Conservation (phyloP, 2,888 invertebrate species). For the Lymantria monacha region DNA sequence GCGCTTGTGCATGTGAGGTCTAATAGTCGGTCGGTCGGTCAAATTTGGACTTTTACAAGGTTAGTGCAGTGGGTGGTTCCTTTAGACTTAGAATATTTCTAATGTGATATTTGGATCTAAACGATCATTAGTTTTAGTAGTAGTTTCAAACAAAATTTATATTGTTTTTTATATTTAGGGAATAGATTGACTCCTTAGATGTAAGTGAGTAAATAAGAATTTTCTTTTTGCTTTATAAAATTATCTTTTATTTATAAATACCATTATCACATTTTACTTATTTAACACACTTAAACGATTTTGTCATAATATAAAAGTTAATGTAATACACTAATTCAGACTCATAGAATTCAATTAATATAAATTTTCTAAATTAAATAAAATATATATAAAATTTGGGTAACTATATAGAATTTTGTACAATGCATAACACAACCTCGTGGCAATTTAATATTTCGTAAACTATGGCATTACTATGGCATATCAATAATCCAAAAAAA, state of each 20-base stretch:
- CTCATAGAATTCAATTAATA: slow-evolving; percentile 78
- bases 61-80: too few relatives aligned
- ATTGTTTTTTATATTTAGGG: too few relatives aligned
- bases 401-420: slow-evolving; percentile 74
- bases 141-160: too few relatives aligned
- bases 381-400: slow-evolving; percentile 63
- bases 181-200: too few relatives aligned
- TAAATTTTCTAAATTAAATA: slow-evolving; percentile 67
- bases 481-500: slow-evolving; percentile 21
- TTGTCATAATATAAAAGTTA: slow-evolving; percentile 65
- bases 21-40: too few relatives aligned
- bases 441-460: slow-evolving; percentile 65
- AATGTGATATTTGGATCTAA: too few relatives aligned
- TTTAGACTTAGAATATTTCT: too few relatives aligned
- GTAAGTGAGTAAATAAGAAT: slow-evolving; percentile 18
- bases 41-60: too few relatives aligned
- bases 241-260: slow-evolving; percentile 63
- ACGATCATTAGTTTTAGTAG: too few relatives aligned
- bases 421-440: slow-evolving; percentile 72
- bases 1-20: too few relatives aligned
- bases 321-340: slow-evolving; percentile 71
- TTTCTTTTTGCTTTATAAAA: slow-evolving; percentile 23
- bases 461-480: slow-evolving; percentile 68
- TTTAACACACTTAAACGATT: slow-evolving; percentile 53
- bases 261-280: slow-evolving; percentile 74